These are phyloP conservation scores for Euphysa ruthae DNA, from an alignment of 30 jellyfish, hydroid and myxozoan genomes.

Conservation along the genomic window DNA sequence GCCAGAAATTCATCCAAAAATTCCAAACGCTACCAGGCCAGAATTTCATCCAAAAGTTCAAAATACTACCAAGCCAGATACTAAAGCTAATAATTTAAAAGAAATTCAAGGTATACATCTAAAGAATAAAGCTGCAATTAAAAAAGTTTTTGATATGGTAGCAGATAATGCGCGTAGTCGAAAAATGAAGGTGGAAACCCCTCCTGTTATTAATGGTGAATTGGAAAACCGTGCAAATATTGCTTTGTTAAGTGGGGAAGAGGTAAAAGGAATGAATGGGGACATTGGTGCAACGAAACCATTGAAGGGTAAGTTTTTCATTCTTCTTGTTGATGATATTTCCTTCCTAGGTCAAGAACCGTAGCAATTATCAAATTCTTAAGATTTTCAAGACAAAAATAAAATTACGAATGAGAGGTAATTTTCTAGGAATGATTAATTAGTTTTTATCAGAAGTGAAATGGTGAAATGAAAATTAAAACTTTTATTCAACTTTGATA, in stretches of 20 bases:
- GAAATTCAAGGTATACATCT: slow-evolving; percentile 20
- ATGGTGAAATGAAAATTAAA: no score
- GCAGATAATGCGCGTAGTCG: slow-evolving; percentile 52
- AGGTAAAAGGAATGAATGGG: slow-evolving; percentile 58
- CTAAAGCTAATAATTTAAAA: neutral
- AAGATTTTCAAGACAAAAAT: no score
- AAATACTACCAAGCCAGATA: slow-evolving; percentile 31
- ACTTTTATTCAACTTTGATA: no score
- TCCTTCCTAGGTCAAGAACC: no score
- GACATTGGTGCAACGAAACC: slow-evolving; percentile 95
- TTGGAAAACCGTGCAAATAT: slow-evolving; percentile 48
- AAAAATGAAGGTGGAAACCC: slow-evolving; percentile 43
- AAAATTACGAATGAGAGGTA: no score
- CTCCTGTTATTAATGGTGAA: slow-evolving; percentile 44
- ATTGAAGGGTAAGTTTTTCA: slow-evolving; percentile 50
- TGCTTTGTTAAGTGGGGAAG: slow-evolving; percentile 31
- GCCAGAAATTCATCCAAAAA: slow-evolving; percentile 9
- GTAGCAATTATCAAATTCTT: no score
- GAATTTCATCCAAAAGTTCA: no score
- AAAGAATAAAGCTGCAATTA: slow-evolving; percentile 36
- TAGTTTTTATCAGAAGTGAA: no score
- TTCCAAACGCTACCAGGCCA: neutral
- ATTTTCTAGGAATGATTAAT: no score
- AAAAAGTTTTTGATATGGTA: slow-evolving; percentile 48
- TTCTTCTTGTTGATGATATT: no score